These are phyloP conservation scores for Lepilemur ruficaudatus DNA, from an alignment of 2,797 vertebrate genomes.

Conservation along the genomic window DNA sequence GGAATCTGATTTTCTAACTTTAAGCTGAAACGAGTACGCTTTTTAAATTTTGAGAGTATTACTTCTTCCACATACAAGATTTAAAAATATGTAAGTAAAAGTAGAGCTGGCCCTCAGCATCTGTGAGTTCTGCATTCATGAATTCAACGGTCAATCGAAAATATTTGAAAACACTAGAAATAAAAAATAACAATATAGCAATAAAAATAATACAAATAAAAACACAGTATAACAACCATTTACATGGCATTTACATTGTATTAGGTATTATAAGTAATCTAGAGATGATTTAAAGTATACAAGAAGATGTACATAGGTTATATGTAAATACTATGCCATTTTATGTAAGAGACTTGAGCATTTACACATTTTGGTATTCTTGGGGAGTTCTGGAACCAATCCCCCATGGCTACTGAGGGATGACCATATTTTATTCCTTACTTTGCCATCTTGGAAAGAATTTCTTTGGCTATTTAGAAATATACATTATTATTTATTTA, in stretches of 20 bases:
- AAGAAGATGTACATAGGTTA: neutral
- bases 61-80: neutral
- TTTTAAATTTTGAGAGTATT: neutral
- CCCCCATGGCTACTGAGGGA: neutral
- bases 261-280: neutral
- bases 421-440: neutral
- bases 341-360: neutral
- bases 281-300: neutral
- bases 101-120: neutral
- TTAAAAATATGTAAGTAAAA: neutral
- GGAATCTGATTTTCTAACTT: slow-evolving; percentile 1
- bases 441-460: neutral
- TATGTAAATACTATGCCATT: neutral
- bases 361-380: neutral
- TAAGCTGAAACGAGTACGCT: neutral
- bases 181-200: neutral
- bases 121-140: neutral
- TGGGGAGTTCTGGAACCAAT: neutral
- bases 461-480: neutral
- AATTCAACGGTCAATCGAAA: neutral
- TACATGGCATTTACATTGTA: neutral
- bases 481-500: neutral
- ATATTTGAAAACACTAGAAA: neutral
- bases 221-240: neutral
- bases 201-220: neutral